Conservation (phyloP, 1,140 invertebrate genomes). For the Calosoma granatense region DNA sequence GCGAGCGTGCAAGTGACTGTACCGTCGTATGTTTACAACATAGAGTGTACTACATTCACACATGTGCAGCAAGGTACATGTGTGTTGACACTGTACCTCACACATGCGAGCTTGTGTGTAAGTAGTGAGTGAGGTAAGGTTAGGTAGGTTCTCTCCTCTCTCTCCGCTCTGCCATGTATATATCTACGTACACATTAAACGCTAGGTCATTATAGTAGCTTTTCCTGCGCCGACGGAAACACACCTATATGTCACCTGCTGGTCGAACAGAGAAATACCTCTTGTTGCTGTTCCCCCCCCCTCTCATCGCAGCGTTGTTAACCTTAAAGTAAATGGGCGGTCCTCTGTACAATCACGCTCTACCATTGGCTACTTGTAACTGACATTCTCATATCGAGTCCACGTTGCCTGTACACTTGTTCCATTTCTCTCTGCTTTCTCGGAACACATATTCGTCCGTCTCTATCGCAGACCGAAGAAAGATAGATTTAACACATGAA, state of each 20-base stretch:
- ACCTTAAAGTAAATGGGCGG: constrained; percentile 32
- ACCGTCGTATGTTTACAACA: not conserved
- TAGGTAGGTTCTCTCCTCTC: too few relatives aligned
- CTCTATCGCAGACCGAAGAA: not conserved
- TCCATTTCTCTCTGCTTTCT: constrained; percentile 24
- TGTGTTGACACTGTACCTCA: constrained; percentile 32
- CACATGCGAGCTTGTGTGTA: constrained; percentile 30
- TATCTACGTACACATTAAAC: constrained; percentile 29
- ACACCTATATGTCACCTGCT: constrained; percentile 16
- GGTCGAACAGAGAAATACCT: constrained; percentile 8
- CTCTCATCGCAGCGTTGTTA: constrained; percentile 18
- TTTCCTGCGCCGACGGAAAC: constrained; percentile 21
- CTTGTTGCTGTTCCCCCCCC: not conserved
- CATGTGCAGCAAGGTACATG: constrained; percentile 27
- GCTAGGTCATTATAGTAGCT: constrained; percentile 30
- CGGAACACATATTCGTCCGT: constrained; percentile 1
- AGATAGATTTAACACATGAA: constrained; percentile 11
- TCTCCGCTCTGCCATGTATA: constrained; percentile 14
- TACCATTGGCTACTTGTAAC: constrained; percentile 17
- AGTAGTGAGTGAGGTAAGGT: constrained; percentile 28
- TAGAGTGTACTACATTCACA: constrained; percentile 31
- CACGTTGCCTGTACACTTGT: constrained; percentile 25
- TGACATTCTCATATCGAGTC: constrained; percentile 25
- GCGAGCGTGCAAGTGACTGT: constrained; percentile 18
- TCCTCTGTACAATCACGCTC: not conserved